Conservation (phyloP, 2,113 vertebrate genomes). For the Fukomys damarensis region DNA sequence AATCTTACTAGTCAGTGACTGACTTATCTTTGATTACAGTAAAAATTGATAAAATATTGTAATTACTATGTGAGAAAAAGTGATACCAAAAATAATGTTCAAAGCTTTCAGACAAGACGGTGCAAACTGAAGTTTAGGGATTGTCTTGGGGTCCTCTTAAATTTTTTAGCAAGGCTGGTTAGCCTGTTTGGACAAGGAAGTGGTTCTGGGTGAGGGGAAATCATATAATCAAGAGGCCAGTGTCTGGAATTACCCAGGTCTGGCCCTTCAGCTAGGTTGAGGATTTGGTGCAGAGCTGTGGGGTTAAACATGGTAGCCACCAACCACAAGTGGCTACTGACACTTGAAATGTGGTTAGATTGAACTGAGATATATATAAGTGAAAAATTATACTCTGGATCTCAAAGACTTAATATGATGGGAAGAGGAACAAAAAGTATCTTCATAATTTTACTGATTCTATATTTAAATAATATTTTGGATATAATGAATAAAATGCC, state of each 20-base stretch:
- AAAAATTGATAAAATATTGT: not conserved
- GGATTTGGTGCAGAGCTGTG: not conserved
- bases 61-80: constrained; percentile 32
- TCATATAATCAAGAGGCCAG: not conserved
- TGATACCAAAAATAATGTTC: not conserved
- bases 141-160: not conserved
- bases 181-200: constrained; percentile 26
- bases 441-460: not conserved
- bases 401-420: constrained; percentile 25
- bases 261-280: not conserved
- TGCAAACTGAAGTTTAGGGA: not conserved
- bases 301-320: not conserved
- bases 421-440: not conserved
- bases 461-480: constrained; percentile 28
- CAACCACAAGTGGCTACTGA: not conserved
- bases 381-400: constrained; percentile 36
- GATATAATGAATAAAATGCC: constrained; percentile 6
- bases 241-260: not conserved
- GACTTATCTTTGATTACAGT: constrained; percentile 18
- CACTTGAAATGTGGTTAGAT: not conserved
- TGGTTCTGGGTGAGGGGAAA: not conserved
- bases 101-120: not conserved
- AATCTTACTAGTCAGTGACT: not conserved
- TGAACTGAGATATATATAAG: not conserved
- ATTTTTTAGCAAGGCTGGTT: constrained; percentile 8